Conservation (phyloP, 2,797 vertebrate genomes). For the Cossypha heuglini region DNA sequence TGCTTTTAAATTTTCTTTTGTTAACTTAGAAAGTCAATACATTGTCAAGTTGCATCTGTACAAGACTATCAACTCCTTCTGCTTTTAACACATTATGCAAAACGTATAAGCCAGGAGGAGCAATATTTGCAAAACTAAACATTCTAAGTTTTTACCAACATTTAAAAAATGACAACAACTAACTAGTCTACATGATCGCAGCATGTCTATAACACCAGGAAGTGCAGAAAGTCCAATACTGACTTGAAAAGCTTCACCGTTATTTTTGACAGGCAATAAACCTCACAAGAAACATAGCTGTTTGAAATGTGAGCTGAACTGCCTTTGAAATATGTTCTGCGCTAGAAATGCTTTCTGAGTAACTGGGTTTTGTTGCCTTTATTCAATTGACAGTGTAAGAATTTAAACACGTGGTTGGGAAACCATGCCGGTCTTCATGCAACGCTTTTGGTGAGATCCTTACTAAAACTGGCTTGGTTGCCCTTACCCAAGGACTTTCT, state of each 20-base stretch:
- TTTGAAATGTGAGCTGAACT: constrained; percentile 61
- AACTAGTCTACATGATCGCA: constrained; percentile 43
- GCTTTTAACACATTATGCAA: constrained; percentile 59
- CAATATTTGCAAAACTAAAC: constrained; percentile 61
- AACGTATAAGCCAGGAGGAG: constrained; percentile 68
- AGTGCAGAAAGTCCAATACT: constrained; percentile 38
- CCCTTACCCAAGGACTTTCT: constrained; percentile 37
- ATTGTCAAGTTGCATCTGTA: constrained; percentile 55
- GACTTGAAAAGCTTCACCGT: constrained; percentile 55
- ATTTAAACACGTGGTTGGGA: background rate
- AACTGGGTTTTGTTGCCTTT: constrained; percentile 51
- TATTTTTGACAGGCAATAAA: constrained; percentile 53
- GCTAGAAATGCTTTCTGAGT: constrained; percentile 48
- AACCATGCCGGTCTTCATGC: background rate
- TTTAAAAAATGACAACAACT: constrained; percentile 43
- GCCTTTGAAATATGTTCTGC: constrained; percentile 60
- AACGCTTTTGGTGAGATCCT: background rate
- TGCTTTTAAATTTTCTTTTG: constrained; percentile 67
- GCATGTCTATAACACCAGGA: constrained; percentile 60
- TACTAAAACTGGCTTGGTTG: constrained; percentile 25
- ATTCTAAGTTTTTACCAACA: constrained; percentile 59
- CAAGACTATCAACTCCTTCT: constrained; percentile 55
- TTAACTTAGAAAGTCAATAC: constrained; percentile 59
- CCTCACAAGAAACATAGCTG: background rate
- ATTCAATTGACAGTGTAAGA: constrained; percentile 9